phyloP scores from a whole-genome alignment of 35 echinoderm and acorn worm genomes.

The Chiridota heheva region DNA sequence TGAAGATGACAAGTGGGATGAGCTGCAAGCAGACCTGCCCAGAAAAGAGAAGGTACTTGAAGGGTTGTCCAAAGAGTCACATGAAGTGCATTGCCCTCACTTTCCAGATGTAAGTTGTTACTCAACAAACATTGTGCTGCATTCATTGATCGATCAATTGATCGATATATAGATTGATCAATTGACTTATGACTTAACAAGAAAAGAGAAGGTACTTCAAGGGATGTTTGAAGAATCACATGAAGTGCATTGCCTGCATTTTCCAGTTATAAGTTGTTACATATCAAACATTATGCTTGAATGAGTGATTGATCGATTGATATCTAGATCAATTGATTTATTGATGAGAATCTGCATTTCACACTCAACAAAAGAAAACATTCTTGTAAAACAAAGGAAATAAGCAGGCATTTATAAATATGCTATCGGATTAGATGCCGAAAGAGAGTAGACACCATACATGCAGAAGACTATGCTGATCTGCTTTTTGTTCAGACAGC shows the following conservation, averaged over 20 bases:
- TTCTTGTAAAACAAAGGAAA: background rate
- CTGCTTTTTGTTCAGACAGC: no score
- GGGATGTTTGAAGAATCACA: conserved; percentile 78
- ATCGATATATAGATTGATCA: no score
- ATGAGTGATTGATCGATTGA: no score
- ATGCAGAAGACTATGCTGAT: background rate
- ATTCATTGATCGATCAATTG: no score
- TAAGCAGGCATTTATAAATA: no score
- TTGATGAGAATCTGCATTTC: no score
- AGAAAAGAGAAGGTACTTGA: conserved; percentile 96
- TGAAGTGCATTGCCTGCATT: conserved; percentile 87
- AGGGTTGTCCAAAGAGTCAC: conserved; percentile 76
- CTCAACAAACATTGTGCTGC: no score
- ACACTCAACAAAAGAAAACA: no score
- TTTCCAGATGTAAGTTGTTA: conserved; percentile 74
- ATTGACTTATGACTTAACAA: conserved; percentile 67
- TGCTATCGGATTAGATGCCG: background rate
- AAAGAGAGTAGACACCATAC: background rate
- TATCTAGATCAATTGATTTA: no score
- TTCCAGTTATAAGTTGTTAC: conserved; percentile 67
- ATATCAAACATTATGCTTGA: no score
- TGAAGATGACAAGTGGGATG: conserved; percentile 94
- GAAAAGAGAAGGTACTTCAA: conserved; percentile 96
- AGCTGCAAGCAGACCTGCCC: conserved; percentile 70
- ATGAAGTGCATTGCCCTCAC: conserved; percentile 90